Evolutionary conservation across 2,888 invertebrate genomes (phyloP).

Genomic region (Deilephila porcellus): DNA sequence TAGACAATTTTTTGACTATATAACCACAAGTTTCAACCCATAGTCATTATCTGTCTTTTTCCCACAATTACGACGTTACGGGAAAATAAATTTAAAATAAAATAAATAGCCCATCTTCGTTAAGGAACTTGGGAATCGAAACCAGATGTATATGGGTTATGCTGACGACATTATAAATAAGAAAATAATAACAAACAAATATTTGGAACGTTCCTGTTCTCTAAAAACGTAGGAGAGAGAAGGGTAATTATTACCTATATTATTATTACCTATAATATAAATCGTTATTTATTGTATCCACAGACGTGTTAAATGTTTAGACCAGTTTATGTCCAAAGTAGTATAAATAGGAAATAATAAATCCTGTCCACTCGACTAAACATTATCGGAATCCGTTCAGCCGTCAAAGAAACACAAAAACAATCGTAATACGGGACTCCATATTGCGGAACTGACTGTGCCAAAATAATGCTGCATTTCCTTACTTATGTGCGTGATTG

Average conservation of each 20-base stretch:
- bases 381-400: slow-evolving; percentile 12
- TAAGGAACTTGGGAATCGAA: too few species aligned
- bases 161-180: too few species aligned
- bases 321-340: background rate
- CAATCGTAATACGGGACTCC: background rate
- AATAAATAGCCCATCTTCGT: too few species aligned
- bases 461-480: slow-evolving; percentile 3
- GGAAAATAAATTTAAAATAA: too few species aligned
- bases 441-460: background rate
- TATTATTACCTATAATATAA: background rate
- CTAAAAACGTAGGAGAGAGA: too few species aligned
- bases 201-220: too few species aligned
- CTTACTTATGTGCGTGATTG: slow-evolving; percentile 4
- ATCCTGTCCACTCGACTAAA: background rate
- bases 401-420: background rate
- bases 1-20: too few species aligned
- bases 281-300: background rate
- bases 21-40: too few species aligned
- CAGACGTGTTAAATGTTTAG: background rate
- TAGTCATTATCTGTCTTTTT: too few species aligned
- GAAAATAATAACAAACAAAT: too few species aligned
- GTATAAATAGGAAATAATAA: slow-evolving; percentile 8
- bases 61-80: too few species aligned
- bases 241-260: background rate
- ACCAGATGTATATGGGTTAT: too few species aligned